Conservation (phyloP, 2,797 vertebrate species). For the Ptychadena robeensis region DNA sequence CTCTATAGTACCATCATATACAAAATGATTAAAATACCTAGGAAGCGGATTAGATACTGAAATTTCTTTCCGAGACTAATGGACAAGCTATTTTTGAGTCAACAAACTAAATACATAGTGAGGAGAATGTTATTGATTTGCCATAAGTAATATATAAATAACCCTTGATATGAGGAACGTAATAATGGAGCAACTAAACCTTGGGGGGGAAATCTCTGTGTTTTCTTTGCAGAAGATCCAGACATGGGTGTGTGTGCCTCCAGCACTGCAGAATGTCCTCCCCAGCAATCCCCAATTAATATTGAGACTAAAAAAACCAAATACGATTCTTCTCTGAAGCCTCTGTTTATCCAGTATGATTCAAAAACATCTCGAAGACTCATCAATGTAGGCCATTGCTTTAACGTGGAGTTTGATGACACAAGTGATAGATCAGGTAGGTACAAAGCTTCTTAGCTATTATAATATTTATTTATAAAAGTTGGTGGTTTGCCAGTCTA, state of each 20-base stretch:
- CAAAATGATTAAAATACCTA: no score
- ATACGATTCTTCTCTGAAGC: constrained; percentile 71
- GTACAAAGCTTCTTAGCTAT: not conserved
- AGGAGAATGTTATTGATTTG: constrained; percentile 16
- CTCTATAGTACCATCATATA: no score
- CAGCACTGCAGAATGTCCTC: constrained; percentile 62
- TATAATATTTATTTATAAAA: not conserved
- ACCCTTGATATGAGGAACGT: not conserved
- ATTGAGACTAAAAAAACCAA: constrained; percentile 67
- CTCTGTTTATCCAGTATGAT: constrained; percentile 77
- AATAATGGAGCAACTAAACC: not conserved
- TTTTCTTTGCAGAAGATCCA: constrained; percentile 14
- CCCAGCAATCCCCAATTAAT: constrained; percentile 83
- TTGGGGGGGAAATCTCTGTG: no score
- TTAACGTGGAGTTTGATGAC: constrained; percentile 82
- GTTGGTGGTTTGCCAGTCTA: not conserved
- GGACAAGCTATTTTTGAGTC: not conserved
- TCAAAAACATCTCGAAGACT: constrained; percentile 75
- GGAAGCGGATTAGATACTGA: no score
- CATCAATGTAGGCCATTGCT: constrained; percentile 81
- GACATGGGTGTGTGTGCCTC: constrained; percentile 32
- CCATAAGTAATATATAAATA: constrained; percentile 8
- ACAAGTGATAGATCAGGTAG: constrained; percentile 77
- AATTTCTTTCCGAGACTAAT: not conserved
- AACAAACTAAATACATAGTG: not conserved